These are phyloP conservation scores for Apotomis betuletana DNA, from an alignment of 2,888 invertebrate genomes.

Conservation along the genomic window DNA sequence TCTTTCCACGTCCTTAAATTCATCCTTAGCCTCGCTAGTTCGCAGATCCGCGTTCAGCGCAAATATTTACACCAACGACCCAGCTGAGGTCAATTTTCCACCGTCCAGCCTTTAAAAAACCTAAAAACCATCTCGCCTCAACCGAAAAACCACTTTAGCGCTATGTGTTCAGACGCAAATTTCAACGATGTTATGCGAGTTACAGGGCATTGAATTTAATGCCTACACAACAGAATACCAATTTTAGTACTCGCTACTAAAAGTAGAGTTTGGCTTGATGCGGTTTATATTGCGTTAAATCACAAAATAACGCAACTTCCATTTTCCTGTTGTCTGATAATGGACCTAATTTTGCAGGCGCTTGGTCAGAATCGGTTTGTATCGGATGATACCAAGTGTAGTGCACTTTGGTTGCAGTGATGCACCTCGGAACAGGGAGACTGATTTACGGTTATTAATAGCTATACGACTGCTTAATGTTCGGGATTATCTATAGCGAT, in stretches of 20 bases:
- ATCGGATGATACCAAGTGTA: slow-evolving; percentile 63
- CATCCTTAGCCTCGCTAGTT: slow-evolving; percentile 72
- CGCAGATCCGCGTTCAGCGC: slow-evolving; percentile 69
- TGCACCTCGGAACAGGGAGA: slow-evolving; percentile 74
- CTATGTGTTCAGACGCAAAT: slow-evolving; percentile 44
- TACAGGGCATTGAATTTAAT: slow-evolving; percentile 45
- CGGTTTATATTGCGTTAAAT: slow-evolving; percentile 45
- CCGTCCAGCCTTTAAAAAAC: slow-evolving; percentile 50
- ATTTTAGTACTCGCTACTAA: slow-evolving; percentile 57
- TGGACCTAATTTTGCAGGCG: slow-evolving; percentile 1
- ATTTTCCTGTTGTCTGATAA: slow-evolving; percentile 33
- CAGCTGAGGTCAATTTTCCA: slow-evolving; percentile 80
- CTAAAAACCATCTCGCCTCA: slow-evolving; percentile 45
- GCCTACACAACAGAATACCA: slow-evolving; percentile 55
- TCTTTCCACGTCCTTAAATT: slow-evolving; percentile 51
- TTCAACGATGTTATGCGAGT: background rate
- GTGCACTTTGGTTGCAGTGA: slow-evolving; percentile 74
- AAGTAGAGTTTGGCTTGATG: slow-evolving; percentile 62
- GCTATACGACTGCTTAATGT: slow-evolving; percentile 81
- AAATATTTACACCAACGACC: slow-evolving; percentile 78
- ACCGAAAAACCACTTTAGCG: slow-evolving; percentile 45
- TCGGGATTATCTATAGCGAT: slow-evolving; percentile 72
- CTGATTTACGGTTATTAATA: slow-evolving; percentile 81
- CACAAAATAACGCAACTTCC: slow-evolving; percentile 49
- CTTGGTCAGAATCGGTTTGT: slow-evolving; percentile 49